Percentiles rank a stretch among this genome's conserved stretches.
Conservation (phyloP, 2,888 invertebrate species). For the Eupithecia subfuscata region DNA sequence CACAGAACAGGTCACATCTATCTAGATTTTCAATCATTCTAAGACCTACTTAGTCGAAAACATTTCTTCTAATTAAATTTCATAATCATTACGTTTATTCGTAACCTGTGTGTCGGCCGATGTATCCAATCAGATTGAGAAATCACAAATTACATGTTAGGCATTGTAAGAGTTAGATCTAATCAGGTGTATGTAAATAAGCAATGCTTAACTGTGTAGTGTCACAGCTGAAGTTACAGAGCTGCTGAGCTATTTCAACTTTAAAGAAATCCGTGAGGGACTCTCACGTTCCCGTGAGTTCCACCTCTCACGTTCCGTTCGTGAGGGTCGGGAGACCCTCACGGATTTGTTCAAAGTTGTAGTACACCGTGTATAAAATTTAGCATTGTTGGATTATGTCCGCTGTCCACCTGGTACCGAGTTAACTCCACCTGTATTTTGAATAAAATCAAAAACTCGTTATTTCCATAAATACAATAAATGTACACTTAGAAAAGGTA, state of each 20-base stretch:
- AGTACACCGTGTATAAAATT: no score
- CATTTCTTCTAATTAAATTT: conserved; percentile 42
- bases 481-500: no score
- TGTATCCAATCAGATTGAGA: conserved; percentile 44
- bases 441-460: no score
- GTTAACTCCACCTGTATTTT: neutral
- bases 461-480: no score
- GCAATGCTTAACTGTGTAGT: conserved; percentile 25
- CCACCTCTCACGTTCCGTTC: no score
- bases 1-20: conserved; percentile 10
- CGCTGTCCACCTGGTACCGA: no score
- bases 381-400: no score
- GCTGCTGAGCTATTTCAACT: neutral
- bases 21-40: conserved; percentile 19
- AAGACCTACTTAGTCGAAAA: conserved; percentile 36
- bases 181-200: conserved; percentile 47
- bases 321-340: no score
- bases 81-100: conserved; percentile 39
- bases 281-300: no score
- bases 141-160: conserved; percentile 42
- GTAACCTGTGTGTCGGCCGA: conserved; percentile 25
- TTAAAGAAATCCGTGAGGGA: no score
- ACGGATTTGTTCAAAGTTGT: no score
- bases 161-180: conserved; percentile 43
- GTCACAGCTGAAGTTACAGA: conserved; percentile 9